These are phyloP conservation scores for Cantharis flavilabris DNA, from an alignment of 2,888 invertebrate species.

Conservation along the genomic window DNA sequence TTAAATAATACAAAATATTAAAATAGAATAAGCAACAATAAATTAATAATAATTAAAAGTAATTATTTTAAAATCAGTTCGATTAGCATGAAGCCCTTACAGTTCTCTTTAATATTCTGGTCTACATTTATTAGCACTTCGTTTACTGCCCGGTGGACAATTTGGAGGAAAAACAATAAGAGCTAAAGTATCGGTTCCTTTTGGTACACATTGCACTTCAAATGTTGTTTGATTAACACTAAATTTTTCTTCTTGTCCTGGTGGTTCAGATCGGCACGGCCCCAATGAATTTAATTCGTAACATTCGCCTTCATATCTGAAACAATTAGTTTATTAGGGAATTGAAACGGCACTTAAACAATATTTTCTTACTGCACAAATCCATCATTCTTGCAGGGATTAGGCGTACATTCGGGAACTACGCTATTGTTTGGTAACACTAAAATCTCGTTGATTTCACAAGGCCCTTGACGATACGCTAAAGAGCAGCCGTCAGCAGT, in stretches of 20 bases:
- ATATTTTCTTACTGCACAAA: constrained; percentile 50
- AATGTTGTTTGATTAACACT: constrained; percentile 66
- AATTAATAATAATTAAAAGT: not conserved
- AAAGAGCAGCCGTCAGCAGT: constrained; percentile 64
- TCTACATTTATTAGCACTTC: constrained; percentile 42
- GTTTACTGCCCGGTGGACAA: constrained; percentile 47
- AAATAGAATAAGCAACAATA: not conserved
- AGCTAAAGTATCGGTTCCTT: constrained; percentile 41
- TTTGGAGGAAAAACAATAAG: constrained; percentile 40
- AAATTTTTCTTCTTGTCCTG: constrained; percentile 55
- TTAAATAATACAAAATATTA: not conserved
- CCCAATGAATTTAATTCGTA: constrained; percentile 51
- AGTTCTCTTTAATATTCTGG: constrained; percentile 12
- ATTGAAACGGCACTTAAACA: not conserved
- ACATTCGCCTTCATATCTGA: constrained; percentile 56
- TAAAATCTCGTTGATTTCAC: constrained; percentile 60
- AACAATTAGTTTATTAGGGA: not conserved
- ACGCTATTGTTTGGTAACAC: constrained; percentile 58
- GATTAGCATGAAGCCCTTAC: not conserved
- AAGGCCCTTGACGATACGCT: constrained; percentile 69
- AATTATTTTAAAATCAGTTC: not conserved
- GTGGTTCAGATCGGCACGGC: constrained; percentile 56
- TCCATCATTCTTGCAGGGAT: constrained; percentile 65
- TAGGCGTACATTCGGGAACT: constrained; percentile 64
- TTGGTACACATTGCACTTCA: constrained; percentile 60